Base-by-base conservation (phyloP, 2,797 vertebrate genomes). In the Percopsis omiscomaycus region DNA sequence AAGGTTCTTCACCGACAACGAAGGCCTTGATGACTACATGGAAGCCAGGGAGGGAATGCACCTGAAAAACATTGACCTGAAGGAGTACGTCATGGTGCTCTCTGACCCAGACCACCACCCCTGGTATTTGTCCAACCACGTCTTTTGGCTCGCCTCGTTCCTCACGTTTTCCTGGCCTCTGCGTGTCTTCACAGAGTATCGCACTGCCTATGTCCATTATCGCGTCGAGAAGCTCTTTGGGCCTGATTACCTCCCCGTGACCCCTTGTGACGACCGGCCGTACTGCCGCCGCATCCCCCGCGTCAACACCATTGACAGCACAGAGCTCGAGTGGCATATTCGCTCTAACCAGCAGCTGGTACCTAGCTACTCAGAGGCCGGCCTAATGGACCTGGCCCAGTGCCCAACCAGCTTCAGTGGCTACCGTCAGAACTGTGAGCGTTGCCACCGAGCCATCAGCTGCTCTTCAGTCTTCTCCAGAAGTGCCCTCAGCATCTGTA, bases 331-430 rank as follows among this genome's bases (percentile, higher is more conserved):
- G 77, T 99, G 97, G 97, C 97, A 98, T 88, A 99, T 99, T 68
- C 93, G 96, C 3, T 98, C 96, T 84, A 99, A 99, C 85, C 97
- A 97, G 91, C 97, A 99, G 74, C 92, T 99, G 81, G 96, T 99
- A 78, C 97, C 97, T 84, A 99, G 97, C 84, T 99, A 99, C 87
- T 98, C 97, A 0, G 97, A 99, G 73, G 97, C 96, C 0, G 96
- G 96, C 61, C 91, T 98, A 64, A 98, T 99, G 96, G 97, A 99
- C 84, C 87, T 98, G 37, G 96, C 94, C 9, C 95, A 94, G 73
- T 90, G 83, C 70, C 93, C 89, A 0, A 75, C 94, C 74, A 91
- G 88, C 59, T 96, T 96, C 0, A 86, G 87, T 11, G 92, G 89
- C 13, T 82, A 89, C 61, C 90, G 94, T 64, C 96, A 96, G 90